Conservation (phyloP, 1,140 invertebrate genomes). For the Drosophila mayri region DNA sequence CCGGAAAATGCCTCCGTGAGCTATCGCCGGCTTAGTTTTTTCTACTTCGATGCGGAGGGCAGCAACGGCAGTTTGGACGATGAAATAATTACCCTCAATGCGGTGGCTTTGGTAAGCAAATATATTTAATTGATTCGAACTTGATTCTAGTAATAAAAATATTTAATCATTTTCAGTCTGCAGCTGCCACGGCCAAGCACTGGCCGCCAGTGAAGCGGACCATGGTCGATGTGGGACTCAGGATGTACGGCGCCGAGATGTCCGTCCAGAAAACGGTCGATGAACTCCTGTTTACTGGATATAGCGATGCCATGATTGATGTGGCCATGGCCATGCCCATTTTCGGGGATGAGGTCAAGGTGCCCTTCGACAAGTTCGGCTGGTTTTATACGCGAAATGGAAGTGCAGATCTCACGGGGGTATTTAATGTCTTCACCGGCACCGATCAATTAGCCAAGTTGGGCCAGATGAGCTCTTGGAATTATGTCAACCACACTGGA, state of each 20-base stretch:
- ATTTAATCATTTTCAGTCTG: constrained; percentile 86
- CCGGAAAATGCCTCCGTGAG: constrained; percentile 92
- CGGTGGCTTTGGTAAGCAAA: constrained; percentile 91
- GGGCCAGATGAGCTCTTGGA: constrained; percentile 89
- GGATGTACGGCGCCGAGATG: constrained; percentile 86
- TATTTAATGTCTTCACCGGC: constrained; percentile 91
- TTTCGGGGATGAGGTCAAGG: constrained; percentile 85
- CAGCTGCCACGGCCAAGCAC: constrained; percentile 87
- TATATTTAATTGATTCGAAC: not conserved
- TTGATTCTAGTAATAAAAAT: too few species aligned
- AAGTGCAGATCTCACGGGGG: constrained; percentile 89
- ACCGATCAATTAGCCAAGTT: constrained; percentile 86
- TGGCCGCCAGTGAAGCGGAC: constrained; percentile 86
- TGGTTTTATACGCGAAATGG: constrained; percentile 94
- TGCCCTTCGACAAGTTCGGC: constrained; percentile 90
- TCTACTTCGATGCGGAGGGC: constrained; percentile 89
- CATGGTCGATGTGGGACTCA: constrained; percentile 86
- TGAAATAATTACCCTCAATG: constrained; percentile 92
- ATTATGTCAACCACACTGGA: constrained; percentile 87
- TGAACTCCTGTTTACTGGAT: constrained; percentile 92
- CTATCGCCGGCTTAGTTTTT: constrained; percentile 91
- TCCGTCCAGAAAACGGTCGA: constrained; percentile 88
- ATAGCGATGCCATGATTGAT: constrained; percentile 89
- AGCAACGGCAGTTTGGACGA: constrained; percentile 92
- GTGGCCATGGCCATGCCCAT: constrained; percentile 87